Conservation (phyloP, 2,797 vertebrate genomes). For the Malacoctenus gilli region DNA sequence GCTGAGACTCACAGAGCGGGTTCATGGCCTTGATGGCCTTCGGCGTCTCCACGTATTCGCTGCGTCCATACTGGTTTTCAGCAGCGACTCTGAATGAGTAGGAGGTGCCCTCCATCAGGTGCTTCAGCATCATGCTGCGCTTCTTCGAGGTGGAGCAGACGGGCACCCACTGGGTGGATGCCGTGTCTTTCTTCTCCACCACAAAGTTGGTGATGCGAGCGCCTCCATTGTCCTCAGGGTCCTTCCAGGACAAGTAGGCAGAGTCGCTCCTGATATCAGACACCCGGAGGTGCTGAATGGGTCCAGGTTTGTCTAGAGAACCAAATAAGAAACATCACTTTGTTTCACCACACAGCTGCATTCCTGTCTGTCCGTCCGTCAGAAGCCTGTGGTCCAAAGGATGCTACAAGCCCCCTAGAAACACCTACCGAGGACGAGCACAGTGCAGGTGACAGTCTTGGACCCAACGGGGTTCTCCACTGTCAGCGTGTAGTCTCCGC, state of each 20-base stretch:
- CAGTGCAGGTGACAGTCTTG: constrained; percentile 94
- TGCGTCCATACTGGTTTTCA: constrained; percentile 96
- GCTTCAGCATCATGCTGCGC: constrained; percentile 90
- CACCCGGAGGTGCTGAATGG: constrained; percentile 91
- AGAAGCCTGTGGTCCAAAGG: not conserved
- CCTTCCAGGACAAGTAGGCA: constrained; percentile 97
- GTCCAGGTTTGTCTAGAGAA: constrained; percentile 96
- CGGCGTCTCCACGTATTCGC: constrained; percentile 88
- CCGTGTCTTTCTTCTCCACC: constrained; percentile 94
- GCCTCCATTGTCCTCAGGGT: constrained; percentile 96
- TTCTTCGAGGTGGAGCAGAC: constrained; percentile 97
- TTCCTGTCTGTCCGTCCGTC: too few species aligned
- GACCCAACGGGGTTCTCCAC: constrained; percentile 94
- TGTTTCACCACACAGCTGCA: too few species aligned
- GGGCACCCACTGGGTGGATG: constrained; percentile 91
- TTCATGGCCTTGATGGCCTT: constrained; percentile 96
- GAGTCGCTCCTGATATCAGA: constrained; percentile 96
- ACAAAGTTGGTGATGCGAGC: constrained; percentile 95
- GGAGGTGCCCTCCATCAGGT: constrained; percentile 93
- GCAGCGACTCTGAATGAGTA: constrained; percentile 97
- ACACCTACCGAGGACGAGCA: constrained; percentile 88
- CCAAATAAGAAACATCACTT: too few species aligned
- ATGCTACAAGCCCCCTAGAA: too few species aligned
- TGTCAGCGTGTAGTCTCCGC: constrained; percentile 92
- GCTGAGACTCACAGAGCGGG: constrained; percentile 91